These are phyloP conservation scores for Octomys mimax DNA, from an alignment of 2,797 vertebrate genomes.

Conservation along the genomic window DNA sequence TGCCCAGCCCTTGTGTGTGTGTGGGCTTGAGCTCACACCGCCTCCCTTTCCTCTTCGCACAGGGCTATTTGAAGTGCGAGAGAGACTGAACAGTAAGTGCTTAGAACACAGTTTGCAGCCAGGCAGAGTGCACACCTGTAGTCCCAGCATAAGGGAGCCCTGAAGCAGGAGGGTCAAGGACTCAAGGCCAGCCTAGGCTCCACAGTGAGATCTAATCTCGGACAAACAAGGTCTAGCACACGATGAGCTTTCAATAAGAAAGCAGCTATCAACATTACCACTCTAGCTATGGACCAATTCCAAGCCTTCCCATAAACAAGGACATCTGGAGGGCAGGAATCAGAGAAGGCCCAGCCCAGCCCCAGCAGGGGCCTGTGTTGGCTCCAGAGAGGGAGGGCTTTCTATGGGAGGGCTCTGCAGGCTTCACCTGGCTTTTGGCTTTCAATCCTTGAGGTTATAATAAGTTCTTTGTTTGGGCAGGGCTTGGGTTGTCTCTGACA, in stretches of 20 bases:
- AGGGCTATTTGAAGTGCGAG: background rate
- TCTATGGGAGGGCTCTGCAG: background rate
- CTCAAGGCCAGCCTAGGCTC: background rate
- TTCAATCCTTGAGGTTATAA: conserved; percentile 44
- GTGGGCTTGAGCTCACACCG: background rate
- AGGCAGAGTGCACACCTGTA: background rate
- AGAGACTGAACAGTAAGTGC: conserved; percentile 11
- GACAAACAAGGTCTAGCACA: background rate
- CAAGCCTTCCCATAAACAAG: conserved; percentile 21
- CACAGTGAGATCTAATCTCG: background rate
- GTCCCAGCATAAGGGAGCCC: background rate
- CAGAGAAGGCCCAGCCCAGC: background rate
- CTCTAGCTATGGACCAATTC: background rate
- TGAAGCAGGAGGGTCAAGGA: background rate
- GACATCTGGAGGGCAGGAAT: background rate
- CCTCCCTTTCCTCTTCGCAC: background rate
- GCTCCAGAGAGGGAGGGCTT: background rate
- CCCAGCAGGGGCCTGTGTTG: background rate
- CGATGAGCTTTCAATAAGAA: background rate
- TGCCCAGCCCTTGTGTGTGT: background rate
- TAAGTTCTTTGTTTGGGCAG: conserved; percentile 17
- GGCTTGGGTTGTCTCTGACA: conserved; percentile 51
- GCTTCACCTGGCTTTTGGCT: background rate
- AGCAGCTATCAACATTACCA: background rate
- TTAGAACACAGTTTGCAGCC: background rate